phyloP scores from a whole-genome alignment of 2,888 invertebrate genomes.

The Ormyrus labotus region DNA sequence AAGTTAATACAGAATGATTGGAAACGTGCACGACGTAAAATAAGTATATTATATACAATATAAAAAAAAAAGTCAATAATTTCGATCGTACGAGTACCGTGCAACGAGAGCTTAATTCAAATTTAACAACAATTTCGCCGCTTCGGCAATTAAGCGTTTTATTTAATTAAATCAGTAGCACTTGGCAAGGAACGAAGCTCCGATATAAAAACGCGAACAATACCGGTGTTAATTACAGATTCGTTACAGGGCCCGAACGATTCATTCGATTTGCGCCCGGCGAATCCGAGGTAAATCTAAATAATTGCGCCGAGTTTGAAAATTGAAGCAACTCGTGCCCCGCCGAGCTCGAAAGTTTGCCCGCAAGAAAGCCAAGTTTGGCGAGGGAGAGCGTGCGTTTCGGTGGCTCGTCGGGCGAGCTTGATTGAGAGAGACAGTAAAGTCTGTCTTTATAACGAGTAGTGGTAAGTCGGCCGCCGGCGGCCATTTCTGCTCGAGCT shows the following conservation, averaged over 20 bases:
- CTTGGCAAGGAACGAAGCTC: too few species aligned
- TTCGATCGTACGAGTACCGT: too few species aligned
- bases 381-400: slow-evolving; percentile 7
- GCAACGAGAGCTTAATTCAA: too few species aligned
- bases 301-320: slow-evolving; percentile 13
- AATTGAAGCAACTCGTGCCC: not conserved
- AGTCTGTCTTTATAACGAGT: slow-evolving; percentile 41
- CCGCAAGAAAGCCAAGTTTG: slow-evolving; percentile 22
- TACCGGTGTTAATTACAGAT: not conserved
- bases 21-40: too few species aligned
- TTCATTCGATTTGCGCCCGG: not conserved
- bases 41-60: too few species aligned
- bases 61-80: too few species aligned
- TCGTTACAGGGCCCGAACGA: not conserved
- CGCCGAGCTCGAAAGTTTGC: slow-evolving; percentile 8
- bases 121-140: too few species aligned
- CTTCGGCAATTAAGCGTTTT: too few species aligned
- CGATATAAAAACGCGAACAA: not conserved
- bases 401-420: slow-evolving; percentile 18
- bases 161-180: too few species aligned
- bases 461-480: slow-evolving; percentile 19
- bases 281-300: slow-evolving; percentile 11
- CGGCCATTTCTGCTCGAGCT: slow-evolving; percentile 19
- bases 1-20: too few species aligned
- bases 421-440: slow-evolving; percentile 39